Conservation (phyloP, 2,113 vertebrate species). For the Athene noctua region DNA sequence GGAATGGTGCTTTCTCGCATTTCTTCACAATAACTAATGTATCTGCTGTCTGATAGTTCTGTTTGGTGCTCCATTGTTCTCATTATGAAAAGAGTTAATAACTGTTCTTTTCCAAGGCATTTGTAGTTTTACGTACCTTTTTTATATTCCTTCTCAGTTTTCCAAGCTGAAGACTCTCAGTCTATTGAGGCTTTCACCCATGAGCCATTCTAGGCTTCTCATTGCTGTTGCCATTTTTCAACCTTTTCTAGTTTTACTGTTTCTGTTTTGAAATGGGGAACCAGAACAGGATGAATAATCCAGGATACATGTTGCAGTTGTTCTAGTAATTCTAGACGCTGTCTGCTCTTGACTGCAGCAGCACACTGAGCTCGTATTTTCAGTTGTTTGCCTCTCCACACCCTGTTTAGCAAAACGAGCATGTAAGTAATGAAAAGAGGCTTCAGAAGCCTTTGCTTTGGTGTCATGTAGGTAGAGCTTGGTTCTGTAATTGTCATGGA, state of each 20-base stretch:
- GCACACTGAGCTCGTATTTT: background rate
- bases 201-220: background rate
- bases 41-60: background rate
- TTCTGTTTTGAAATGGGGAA: slow-evolving; percentile 30
- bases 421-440: background rate
- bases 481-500: background rate
- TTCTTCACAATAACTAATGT: background rate
- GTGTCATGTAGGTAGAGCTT: background rate
- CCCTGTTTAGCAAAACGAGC: background rate
- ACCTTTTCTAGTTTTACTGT: background rate
- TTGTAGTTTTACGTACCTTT: background rate
- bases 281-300: slow-evolving; percentile 40
- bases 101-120: background rate
- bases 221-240: background rate
- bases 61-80: no score
- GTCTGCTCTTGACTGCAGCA: background rate
- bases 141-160: background rate
- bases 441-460: background rate
- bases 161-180: background rate
- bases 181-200: background rate
- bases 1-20: background rate
- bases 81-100: background rate
- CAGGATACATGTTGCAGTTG: background rate
- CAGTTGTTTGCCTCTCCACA: background rate
- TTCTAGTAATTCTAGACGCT: slow-evolving; percentile 1